These are phyloP conservation scores for Mesoclemmys tuberculata DNA, from an alignment of 2,113 vertebrate species.

Conservation along the genomic window DNA sequence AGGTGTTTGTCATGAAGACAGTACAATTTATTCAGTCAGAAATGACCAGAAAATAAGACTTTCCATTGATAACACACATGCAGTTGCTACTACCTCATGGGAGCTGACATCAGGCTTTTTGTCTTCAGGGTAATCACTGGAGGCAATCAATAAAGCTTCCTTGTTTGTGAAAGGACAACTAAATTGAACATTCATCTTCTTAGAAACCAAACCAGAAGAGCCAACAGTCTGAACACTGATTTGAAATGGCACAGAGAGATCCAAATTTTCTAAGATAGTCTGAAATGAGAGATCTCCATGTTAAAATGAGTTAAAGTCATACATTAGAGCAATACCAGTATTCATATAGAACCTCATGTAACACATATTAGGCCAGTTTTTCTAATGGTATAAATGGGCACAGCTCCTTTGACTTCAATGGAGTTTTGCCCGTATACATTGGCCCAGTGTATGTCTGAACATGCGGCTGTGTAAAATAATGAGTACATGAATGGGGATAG, in stretches of 20 bases:
- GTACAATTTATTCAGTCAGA: not conserved
- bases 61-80: not conserved
- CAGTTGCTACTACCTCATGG: not conserved
- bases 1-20: not conserved
- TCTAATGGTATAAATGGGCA: not conserved
- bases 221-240: slow-evolving; percentile 65
- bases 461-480: not conserved
- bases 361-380: not conserved
- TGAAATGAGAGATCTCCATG: not conserved
- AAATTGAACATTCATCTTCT: slow-evolving; percentile 31
- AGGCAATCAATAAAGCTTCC: not conserved
- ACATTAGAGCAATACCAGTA: not conserved
- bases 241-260: slow-evolving; percentile 43
- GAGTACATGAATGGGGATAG: not conserved
- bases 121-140: not conserved
- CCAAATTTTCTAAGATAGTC: slow-evolving; percentile 64
- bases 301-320: not conserved
- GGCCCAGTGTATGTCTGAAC: not conserved
- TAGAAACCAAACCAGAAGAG: slow-evolving; percentile 68
- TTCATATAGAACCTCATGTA: accelerated
- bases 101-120: accelerated
- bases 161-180: not conserved
- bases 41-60: not conserved
- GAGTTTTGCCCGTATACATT: not conserved
- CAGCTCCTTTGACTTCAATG: not conserved